A percentile compares a stretch with the other conserved stretches of the same genome.
Conservation (phyloP, 2,888 invertebrate genomes). For the Leucophenga maculata region DNA sequence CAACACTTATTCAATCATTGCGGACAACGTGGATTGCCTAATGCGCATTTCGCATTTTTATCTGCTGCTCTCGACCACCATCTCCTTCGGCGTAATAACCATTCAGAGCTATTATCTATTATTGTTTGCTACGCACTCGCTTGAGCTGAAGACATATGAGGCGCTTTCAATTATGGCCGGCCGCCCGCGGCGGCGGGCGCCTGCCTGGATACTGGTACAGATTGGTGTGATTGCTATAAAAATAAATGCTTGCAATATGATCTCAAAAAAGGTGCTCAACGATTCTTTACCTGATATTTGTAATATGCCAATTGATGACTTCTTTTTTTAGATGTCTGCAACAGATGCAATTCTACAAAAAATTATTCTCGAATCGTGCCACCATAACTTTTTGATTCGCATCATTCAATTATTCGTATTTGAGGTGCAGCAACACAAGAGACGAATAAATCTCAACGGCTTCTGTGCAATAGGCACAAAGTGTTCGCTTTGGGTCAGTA, state of each 20-base stretch:
- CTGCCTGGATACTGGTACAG: conserved; percentile 58
- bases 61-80: conserved; percentile 51
- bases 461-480: conserved; percentile 47
- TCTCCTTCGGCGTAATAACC: conserved; percentile 56
- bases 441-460: conserved; percentile 56
- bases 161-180: conserved; percentile 48
- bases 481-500: conserved; percentile 48
- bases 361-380: conserved; percentile 40
- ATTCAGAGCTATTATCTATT: conserved; percentile 61
- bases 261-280: conserved; percentile 48
- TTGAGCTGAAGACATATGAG: conserved; percentile 48
- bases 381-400: conserved; percentile 37
- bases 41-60: conserved; percentile 53
- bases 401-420: conserved; percentile 55
- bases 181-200: too few relatives aligned
- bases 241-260: conserved; percentile 52
- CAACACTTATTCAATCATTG: conserved; percentile 48
- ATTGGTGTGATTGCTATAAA: conserved; percentile 54
- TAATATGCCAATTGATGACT: background rate
- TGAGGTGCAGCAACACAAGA: conserved; percentile 55
- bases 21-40: conserved; percentile 51
- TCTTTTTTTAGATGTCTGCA: conserved; percentile 12
- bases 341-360: conserved; percentile 53
- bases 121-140: conserved; percentile 47
- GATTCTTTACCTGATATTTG: background rate